Evolutionary conservation across 1,140 invertebrate genomes (phyloP), one percentile per base, ranked within the genome.

Genomic region (Micrasema minimum): DNA sequence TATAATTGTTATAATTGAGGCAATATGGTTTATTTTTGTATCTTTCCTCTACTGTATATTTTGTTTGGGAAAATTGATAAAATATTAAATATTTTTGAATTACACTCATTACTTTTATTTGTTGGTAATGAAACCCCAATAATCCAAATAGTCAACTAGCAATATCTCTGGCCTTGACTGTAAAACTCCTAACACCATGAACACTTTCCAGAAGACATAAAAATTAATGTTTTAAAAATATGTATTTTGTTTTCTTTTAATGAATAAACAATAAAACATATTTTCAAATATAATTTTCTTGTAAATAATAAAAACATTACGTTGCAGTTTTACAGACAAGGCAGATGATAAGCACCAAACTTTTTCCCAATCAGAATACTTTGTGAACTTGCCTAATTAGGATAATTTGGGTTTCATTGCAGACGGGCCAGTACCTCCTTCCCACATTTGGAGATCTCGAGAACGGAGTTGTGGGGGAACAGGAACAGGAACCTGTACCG

Each of bases 331-430:
- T n/a, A n/a, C n/a, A n/a, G n/a, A n/a, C n/a, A n/a, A n/a, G n/a
- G n/a, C n/a, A n/a, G n/a, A n/a, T n/a, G n/a, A n/a, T n/a, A n/a
- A n/a, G n/a, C n/a, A n/a, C n/a, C n/a, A n/a, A 64, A 64, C 59
- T 35, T 66, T 66, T 66, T 66, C 62, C 46, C 62, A 51, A 37
- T 51, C 62, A 66, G 43, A 66, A 66, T 51, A 35, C 55, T 59
- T 20, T 55, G 51, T 23, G 7, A 14, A n/a, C 14, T 18, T 38
- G 55, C 7, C 16, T 11, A 38, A 50, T 64, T 66, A 45, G 59
- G 59, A 55, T 55, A 55, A 50, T 66, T 57, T 68, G 66, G 51
- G 66, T 57, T 68, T 20, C 41, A 48, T 68, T 68, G 0, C 66
- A 68, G 66, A n/a, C 14, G 14, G 22, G 11, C 22, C 0, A 7